phyloP scores from a whole-genome alignment of 2,888 invertebrate genomes.

The Dicyrtoma fusca region DNA sequence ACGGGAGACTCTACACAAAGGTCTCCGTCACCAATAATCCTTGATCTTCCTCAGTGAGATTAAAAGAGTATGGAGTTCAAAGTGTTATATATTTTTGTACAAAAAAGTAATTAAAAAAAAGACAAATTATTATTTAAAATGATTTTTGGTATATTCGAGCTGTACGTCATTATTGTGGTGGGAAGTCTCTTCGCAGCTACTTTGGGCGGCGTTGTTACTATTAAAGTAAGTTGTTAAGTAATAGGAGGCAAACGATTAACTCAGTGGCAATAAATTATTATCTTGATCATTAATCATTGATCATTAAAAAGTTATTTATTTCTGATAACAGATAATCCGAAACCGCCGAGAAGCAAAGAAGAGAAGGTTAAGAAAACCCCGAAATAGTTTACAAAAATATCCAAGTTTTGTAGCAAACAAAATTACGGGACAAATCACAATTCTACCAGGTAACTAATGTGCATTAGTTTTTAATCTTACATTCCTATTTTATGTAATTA shows the following conservation, averaged over 20 bases:
- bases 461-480: background rate
- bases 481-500: too few species aligned
- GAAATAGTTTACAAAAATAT: slow-evolving; percentile 28
- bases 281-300: too few species aligned
- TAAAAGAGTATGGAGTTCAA: background rate
- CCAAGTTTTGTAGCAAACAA: slow-evolving; percentile 21
- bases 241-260: too few species aligned
- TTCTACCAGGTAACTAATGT: slow-evolving; percentile 24
- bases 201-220: background rate
- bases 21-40: background rate
- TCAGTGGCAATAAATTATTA: too few species aligned
- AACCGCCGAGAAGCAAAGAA: background rate
- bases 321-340: slow-evolving; percentile 9
- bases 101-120: too few species aligned
- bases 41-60: background rate
- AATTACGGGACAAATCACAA: slow-evolving; percentile 17
- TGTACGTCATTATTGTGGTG: background rate
- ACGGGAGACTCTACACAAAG: background rate
- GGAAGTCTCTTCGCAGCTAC: background rate
- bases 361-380: slow-evolving; percentile 4
- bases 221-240: slow-evolving; percentile 13
- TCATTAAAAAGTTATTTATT: too few species aligned
- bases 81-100: background rate
- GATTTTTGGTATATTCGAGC: background rate
- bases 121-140: too few species aligned